Evolutionary conservation across 2,888 invertebrate species (phyloP).

Genomic region (Yponomeuta cagnagella): DNA sequence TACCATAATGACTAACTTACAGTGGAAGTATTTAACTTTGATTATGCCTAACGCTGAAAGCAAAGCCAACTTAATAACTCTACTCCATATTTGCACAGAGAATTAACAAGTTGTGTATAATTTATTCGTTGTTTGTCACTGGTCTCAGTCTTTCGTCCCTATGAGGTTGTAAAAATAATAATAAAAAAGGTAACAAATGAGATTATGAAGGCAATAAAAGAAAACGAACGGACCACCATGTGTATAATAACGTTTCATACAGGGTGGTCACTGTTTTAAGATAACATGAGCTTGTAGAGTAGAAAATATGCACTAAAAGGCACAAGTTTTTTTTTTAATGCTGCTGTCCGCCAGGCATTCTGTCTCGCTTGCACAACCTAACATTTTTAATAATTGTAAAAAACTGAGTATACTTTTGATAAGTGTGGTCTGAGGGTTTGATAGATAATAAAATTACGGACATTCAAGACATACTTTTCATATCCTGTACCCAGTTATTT

Average conservation of each 20-base stretch:
- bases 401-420: too few species aligned
- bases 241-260: slow-evolving; percentile 19
- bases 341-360: too few species aligned
- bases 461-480: too few species aligned
- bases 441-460: too few species aligned
- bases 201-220: slow-evolving; percentile 21
- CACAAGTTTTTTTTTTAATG: too few species aligned
- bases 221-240: slow-evolving; percentile 22
- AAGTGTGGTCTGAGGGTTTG: too few species aligned
- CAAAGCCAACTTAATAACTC: background rate
- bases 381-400: too few species aligned
- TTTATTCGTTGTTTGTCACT: background rate
- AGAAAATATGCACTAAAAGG: too few species aligned
- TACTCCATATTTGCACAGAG: background rate
- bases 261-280: slow-evolving; percentile 12
- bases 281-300: too few species aligned
- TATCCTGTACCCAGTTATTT: too few species aligned
- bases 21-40: background rate
- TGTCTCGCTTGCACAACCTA: too few species aligned
- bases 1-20: too few species aligned
- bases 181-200: slow-evolving; percentile 13
- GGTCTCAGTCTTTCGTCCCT: background rate
- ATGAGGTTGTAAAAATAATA: slow-evolving; percentile 7
- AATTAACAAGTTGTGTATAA: slow-evolving; percentile 7
- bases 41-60: background rate